These are phyloP conservation scores for Pseudococcus viburni DNA, from an alignment of 2,888 invertebrate species.

Conservation along the genomic window DNA sequence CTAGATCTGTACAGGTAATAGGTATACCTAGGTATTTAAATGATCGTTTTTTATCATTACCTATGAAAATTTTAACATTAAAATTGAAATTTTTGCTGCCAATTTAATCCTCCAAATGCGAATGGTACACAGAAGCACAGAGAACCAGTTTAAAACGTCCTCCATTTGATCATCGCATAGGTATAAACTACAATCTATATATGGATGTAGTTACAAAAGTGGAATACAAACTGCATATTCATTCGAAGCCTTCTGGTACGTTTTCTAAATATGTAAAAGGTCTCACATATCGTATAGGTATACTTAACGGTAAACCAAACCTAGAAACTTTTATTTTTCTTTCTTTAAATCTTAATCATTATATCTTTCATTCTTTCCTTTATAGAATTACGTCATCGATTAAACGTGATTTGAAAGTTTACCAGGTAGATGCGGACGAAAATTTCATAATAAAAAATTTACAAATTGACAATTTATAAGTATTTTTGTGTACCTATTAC, in stretches of 20 bases:
- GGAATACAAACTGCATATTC: slow-evolving; percentile 15
- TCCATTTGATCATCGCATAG: background rate
- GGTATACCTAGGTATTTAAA: background rate
- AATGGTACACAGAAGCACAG: background rate
- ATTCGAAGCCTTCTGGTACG: slow-evolving; percentile 15
- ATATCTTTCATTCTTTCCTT: no score
- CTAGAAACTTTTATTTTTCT: no score
- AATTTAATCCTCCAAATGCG: background rate
- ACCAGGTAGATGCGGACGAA: no score
- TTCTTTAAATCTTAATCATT: no score
- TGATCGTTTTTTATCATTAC: background rate
- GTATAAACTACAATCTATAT: slow-evolving; percentile 27
- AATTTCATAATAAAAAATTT: no score
- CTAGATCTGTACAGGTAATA: background rate
- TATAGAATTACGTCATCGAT: no score
- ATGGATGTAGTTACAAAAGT: slow-evolving; percentile 15
- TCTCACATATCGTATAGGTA: background rate
- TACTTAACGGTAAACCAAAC: slow-evolving; percentile 8
- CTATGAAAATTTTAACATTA: background rate
- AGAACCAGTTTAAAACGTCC: background rate
- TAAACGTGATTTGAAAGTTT: no score
- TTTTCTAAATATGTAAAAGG: slow-evolving; percentile 27
- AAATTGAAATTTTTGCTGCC: background rate
- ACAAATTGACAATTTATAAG: background rate
- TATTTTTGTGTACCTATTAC: no score